Evolutionary conservation across 2,797 vertebrate species (phyloP).

Genomic region (Spatula versicolor): DNA sequence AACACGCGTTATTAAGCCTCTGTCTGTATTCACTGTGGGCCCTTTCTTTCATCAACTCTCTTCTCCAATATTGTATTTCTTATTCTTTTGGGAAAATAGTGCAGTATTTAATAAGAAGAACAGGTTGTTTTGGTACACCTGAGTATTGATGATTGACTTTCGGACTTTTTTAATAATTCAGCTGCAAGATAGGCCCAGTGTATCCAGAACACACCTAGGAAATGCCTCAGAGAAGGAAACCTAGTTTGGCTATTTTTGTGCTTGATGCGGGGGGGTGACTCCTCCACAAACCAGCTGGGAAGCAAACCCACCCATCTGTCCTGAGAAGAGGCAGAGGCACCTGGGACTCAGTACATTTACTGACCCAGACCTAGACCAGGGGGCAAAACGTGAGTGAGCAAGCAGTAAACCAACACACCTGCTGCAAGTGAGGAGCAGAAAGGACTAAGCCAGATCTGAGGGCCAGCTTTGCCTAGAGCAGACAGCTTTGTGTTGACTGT

Average conservation of each 20-base stretch:
- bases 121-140: not conserved
- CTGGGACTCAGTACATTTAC: not conserved
- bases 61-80: constrained; percentile 50
- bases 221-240: not conserved
- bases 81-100: constrained; percentile 12
- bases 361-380: not conserved
- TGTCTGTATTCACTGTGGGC: not conserved
- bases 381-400: rapidly evolving
- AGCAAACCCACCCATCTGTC: not conserved
- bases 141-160: constrained; percentile 43
- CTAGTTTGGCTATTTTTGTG: not conserved
- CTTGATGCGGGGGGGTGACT: not conserved
- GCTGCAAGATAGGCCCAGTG: not conserved
- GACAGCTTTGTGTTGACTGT: rapidly evolving
- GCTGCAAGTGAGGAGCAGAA: not conserved
- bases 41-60: constrained; percentile 36
- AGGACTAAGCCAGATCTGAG: rapidly evolving
- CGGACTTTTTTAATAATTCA: constrained; percentile 45
- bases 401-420: rapidly evolving
- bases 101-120: constrained; percentile 49
- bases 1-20: constrained; percentile 11
- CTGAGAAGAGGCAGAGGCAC: not conserved
- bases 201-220: not conserved
- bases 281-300: not conserved
- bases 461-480: rapidly evolving